Evolutionary conservation across 1,140 invertebrate species (phyloP).

Genomic region (Pseudachorutes palmiensis): DNA sequence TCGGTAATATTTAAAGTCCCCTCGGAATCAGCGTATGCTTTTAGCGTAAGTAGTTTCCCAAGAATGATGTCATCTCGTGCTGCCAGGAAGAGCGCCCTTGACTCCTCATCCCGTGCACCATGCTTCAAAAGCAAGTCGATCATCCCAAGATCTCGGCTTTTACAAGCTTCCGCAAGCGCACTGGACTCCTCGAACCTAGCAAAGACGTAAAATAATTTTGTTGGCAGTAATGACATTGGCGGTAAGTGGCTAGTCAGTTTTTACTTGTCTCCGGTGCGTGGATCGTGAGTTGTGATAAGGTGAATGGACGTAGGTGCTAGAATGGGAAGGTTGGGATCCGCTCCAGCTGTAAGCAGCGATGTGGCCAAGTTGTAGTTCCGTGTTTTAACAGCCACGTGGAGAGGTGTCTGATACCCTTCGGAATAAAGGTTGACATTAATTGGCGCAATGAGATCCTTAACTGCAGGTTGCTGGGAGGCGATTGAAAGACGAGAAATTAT

Average conservation of each 20-base stretch:
- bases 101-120: slow-evolving; percentile 80
- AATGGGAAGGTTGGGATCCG: slow-evolving; percentile 47
- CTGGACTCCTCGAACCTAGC: slow-evolving; percentile 40
- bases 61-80: slow-evolving; percentile 63
- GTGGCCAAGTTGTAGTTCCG: slow-evolving; percentile 65
- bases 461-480: background rate
- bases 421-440: slow-evolving; percentile 67
- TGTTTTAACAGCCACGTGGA: slow-evolving; percentile 69
- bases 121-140: slow-evolving; percentile 68
- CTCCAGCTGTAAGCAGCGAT: slow-evolving; percentile 56
- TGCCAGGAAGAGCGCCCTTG: slow-evolving; percentile 63
- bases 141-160: slow-evolving; percentile 54
- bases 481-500: slow-evolving; percentile 65
- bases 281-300: background rate
- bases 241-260: background rate
- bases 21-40: slow-evolving; percentile 43
- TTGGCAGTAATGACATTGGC: background rate
- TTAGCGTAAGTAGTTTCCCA: slow-evolving; percentile 65
- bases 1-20: background rate
- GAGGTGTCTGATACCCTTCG: slow-evolving; percentile 63
- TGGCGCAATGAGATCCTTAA: slow-evolving; percentile 55
- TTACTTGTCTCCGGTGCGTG: background rate
- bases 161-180: slow-evolving; percentile 64
- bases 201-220: background rate
- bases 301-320: slow-evolving; percentile 5